Conservation (phyloP, 2,113 vertebrate genomes). For the Bambusicola thoracicus region DNA sequence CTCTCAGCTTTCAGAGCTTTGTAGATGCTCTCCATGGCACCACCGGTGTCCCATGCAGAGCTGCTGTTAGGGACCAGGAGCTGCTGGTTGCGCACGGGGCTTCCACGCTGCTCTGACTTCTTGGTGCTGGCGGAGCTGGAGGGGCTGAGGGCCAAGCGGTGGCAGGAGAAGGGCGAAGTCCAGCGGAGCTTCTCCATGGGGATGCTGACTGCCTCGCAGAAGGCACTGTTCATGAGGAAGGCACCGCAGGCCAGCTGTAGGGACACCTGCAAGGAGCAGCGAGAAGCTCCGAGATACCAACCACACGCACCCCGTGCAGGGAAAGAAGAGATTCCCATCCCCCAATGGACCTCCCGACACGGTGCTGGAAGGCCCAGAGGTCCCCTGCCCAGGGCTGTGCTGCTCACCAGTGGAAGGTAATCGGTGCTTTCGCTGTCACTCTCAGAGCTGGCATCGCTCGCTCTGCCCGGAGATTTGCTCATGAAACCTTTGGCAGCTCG, state of each 20-base stretch:
- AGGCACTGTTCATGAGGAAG: slow-evolving; percentile 84
- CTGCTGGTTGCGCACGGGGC: rapidly evolving
- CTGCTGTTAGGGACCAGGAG: not conserved
- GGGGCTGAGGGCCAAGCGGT: slow-evolving; percentile 83
- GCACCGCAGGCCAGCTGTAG: slow-evolving; percentile 92
- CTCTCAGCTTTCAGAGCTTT: slow-evolving; percentile 34
- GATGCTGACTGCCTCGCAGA: slow-evolving; percentile 84
- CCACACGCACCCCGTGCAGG: rapidly evolving
- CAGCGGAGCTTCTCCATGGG: slow-evolving; percentile 95
- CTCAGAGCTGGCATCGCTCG: slow-evolving; percentile 75
- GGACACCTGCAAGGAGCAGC: slow-evolving; percentile 77
- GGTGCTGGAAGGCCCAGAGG: rapidly evolving
- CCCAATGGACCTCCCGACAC: not conserved
- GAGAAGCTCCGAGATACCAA: not conserved
- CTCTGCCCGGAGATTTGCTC: slow-evolving; percentile 78
- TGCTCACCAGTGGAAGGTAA: slow-evolving; percentile 91
- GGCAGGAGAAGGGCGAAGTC: slow-evolving; percentile 91
- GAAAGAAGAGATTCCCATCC: not conserved
- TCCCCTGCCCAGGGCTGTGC: not conserved
- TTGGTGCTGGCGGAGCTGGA: slow-evolving; percentile 70
- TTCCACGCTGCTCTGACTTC: not conserved
- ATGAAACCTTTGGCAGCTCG: slow-evolving; percentile 91
- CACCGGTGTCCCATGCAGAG: rapidly evolving
- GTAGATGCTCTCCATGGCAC: slow-evolving; percentile 40
- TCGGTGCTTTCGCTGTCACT: slow-evolving; percentile 84